Percentiles rank a stretch among this genome's conserved stretches.
Conservation (phyloP, 1,140 invertebrate genomes). For the Bombus confusus region DNA sequence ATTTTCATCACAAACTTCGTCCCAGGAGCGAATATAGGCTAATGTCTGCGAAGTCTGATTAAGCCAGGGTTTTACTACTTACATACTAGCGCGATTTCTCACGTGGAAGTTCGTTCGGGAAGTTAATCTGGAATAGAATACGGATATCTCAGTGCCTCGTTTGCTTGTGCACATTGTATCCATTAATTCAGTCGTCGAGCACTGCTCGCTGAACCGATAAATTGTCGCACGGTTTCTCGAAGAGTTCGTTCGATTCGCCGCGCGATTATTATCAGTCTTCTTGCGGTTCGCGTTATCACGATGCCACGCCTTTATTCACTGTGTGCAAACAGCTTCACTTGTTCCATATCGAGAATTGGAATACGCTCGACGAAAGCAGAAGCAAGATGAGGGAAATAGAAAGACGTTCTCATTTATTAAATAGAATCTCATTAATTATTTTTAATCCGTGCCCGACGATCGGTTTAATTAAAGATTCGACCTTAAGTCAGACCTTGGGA, state of each 20-base stretch:
- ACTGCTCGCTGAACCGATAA: background rate
- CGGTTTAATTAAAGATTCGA: slow-evolving; percentile 53
- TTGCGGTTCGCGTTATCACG: background rate
- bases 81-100: background rate
- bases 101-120: background rate
- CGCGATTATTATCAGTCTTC: slow-evolving; percentile 11
- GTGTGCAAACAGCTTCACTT: background rate
- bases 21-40: background rate
- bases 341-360: background rate
- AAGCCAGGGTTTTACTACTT: slow-evolving; percentile 31
- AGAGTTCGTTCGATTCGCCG: background rate
- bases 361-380: background rate
- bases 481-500: slow-evolving; percentile 33
- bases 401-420: background rate
- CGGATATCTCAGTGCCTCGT: background rate
- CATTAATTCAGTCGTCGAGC: slow-evolving; percentile 8
- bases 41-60: slow-evolving; percentile 7
- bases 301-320: background rate
- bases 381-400: background rate
- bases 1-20: background rate
- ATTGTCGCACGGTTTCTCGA: slow-evolving; percentile 6
- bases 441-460: slow-evolving; percentile 30
- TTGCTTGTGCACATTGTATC: background rate
- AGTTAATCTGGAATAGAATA: slow-evolving; percentile 13
- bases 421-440: slow-evolving; percentile 42